These are phyloP conservation scores for Meriones psammophilus DNA, from an alignment of 2,797 vertebrate species.

Conservation along the genomic window DNA sequence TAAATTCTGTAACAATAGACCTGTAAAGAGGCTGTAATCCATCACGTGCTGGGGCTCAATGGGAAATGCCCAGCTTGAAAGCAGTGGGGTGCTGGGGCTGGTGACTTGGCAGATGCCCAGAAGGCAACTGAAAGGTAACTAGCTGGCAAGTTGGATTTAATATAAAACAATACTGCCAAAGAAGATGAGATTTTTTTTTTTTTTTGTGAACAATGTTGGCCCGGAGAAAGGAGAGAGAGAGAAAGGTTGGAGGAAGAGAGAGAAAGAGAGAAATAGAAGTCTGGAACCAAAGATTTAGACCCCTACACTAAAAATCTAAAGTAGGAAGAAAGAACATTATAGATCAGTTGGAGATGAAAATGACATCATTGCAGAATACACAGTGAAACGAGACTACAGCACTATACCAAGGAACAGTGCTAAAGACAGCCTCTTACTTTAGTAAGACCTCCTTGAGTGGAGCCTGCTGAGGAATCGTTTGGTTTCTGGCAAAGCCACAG, in stretches of 20 bases:
- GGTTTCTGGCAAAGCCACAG: background rate
- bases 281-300: background rate
- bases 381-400: background rate
- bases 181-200: background rate
- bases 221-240: background rate
- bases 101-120: background rate
- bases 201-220: background rate
- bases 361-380: background rate
- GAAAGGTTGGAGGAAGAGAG: too few relatives aligned
- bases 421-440: background rate
- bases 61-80: background rate
- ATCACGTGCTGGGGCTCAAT: background rate
- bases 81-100: background rate
- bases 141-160: background rate
- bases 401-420: background rate
- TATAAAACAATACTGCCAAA: slow-evolving; percentile 20
- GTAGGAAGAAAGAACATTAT: background rate
- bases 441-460: background rate
- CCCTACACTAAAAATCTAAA: background rate
- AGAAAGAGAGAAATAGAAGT: background rate
- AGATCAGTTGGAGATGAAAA: background rate
- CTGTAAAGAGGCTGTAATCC: background rate
- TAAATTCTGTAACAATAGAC: background rate
- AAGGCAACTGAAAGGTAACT: background rate
- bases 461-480: background rate